Conservation (phyloP, 1,140 invertebrate species). For the Eurosta solidaginis region DNA sequence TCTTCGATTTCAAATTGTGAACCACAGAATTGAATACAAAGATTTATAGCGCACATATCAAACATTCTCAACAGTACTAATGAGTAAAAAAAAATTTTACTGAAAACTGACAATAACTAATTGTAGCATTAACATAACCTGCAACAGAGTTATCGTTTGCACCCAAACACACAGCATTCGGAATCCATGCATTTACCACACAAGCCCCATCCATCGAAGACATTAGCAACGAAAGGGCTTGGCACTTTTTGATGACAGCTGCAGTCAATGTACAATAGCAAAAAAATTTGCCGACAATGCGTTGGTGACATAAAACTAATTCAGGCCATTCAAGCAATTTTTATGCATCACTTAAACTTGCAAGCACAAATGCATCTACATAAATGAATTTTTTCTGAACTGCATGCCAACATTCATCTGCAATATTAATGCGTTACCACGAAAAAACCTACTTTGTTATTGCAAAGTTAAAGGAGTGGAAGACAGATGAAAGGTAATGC, state of each 20-base stretch:
- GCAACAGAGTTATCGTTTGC: neutral
- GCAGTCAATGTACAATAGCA: neutral
- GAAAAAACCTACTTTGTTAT: no score
- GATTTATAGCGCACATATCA: no score
- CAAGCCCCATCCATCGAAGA: neutral
- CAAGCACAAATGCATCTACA: neutral
- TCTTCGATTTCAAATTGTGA: no score
- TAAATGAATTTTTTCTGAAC: no score
- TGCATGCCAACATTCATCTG: neutral
- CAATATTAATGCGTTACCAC: no score
- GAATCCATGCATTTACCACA: neutral
- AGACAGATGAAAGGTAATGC: neutral
- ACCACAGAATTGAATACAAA: no score
- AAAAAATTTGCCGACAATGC: constrained; percentile 1
- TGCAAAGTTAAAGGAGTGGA: no score
- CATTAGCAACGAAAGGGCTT: constrained; percentile 13
- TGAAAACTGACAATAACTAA: no score
- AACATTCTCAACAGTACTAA: no score
- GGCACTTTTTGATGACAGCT: constrained; percentile 14
- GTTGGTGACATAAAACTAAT: constrained; percentile 3
- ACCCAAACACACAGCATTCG: neutral
- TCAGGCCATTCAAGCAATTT: constrained; percentile 21
- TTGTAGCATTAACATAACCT: neutral
- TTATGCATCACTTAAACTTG: neutral
- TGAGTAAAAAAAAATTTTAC: no score